Evolutionary conservation across 2,888 invertebrate genomes (phyloP).

Genomic region (Drosophila prolongata): DNA sequence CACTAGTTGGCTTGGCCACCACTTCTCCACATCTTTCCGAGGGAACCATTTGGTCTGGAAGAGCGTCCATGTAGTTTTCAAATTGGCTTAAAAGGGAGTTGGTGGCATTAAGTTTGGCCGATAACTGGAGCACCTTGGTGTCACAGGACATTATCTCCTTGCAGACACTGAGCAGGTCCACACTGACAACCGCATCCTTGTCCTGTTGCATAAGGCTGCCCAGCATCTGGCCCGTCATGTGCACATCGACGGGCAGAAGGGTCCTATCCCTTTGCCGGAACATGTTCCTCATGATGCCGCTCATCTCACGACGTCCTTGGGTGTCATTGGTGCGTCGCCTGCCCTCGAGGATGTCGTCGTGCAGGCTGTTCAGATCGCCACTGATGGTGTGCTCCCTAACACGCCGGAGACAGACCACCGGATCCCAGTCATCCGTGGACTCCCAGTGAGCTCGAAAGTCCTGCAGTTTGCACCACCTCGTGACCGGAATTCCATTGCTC

Average conservation of each 20-base stretch:
- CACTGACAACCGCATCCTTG: slow-evolving; percentile 60
- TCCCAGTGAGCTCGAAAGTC: slow-evolving; percentile 86
- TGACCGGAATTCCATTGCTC: slow-evolving; percentile 86
- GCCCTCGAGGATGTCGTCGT: slow-evolving; percentile 70
- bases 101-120: slow-evolving; percentile 87
- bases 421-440: slow-evolving; percentile 63
- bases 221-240: slow-evolving; percentile 84
- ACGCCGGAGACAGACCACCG: slow-evolving; percentile 63
- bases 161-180: slow-evolving; percentile 77
- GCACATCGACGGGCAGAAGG: slow-evolving; percentile 87
- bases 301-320: slow-evolving; percentile 46
- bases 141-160: slow-evolving; percentile 86
- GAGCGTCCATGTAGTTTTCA: slow-evolving; percentile 86
- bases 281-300: slow-evolving; percentile 50
- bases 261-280: slow-evolving; percentile 56
- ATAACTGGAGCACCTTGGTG: slow-evolving; percentile 70
- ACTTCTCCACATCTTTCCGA: slow-evolving; percentile 50
- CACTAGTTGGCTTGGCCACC: slow-evolving; percentile 6
- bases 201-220: slow-evolving; percentile 55
- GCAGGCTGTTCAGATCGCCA: slow-evolving; percentile 63
- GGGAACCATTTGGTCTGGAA: slow-evolving; percentile 58
- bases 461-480: slow-evolving; percentile 86
- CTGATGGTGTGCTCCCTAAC: slow-evolving; percentile 67
- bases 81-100: slow-evolving; percentile 87
- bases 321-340: slow-evolving; percentile 37